Evolutionary conservation across 2,797 vertebrate species (phyloP), one percentile per base, ranked within the genome.

Genomic region (Poeciliopsis gracilis): DNA sequence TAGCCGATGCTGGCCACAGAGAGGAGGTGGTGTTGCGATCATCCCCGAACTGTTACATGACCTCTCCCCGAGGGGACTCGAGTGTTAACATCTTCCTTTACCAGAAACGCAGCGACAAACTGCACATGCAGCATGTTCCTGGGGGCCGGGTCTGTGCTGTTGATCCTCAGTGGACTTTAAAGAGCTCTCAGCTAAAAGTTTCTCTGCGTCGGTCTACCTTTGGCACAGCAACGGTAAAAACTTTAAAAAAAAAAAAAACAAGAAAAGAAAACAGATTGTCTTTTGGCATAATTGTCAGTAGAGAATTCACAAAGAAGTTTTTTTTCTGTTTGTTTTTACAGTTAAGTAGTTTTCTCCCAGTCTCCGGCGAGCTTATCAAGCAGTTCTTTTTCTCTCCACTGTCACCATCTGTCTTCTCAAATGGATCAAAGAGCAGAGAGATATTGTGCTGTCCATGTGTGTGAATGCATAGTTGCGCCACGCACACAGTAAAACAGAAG

Each of bases 231-330:
- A 80, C 70, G 70, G 63, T 75, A 47, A 20, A 46, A 78, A 77
- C 71, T 45, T 28, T 73, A 82, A 81, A 55, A 72, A 72, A 82
- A 81, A 49, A 72, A 72, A 53, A 41, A 70, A 59, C 33, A 33
- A 76, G 81, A 78, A 55, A 41, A 73, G 73, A 55, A 51, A 66
- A 63, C 66, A 78, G 91, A 94, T 93, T 93, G 92, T 95, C 90
- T 81, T 86, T 61, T 85, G 80, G 91, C 88, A 85, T 84, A 91
- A 93, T 94, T 92, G 91, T 94, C 92, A 88, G 89, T 81, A 81
- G 69, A 87, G 75, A 80, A 82, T 83, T 86, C 76, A 90, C 78
- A 82, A 89, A 49, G 18, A 75, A 80, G n/a, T 38, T 43, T 45
- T 25, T 41, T 76, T 80, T 80, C 82, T 82, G 51, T 53, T 53